Percentiles rank a stretch among this genome's conserved stretches.
phyloP scores from a whole-genome alignment of 2,888 invertebrate genomes.

The Halictus quadricinctus region DNA sequence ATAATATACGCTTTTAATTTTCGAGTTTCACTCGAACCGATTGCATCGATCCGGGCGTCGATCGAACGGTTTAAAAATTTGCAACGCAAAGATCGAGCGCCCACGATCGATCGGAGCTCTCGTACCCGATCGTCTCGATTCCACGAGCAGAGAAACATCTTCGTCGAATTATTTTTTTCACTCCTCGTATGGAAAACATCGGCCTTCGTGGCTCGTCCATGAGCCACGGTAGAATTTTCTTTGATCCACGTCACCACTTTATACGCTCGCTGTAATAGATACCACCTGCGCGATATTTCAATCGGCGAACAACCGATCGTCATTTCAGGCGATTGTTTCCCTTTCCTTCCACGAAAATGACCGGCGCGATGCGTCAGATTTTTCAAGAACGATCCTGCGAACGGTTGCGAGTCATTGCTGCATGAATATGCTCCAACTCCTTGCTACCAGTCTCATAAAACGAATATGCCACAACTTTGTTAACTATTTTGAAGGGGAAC shows the following conservation, averaged over 20 bases:
- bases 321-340: constrained; percentile 8
- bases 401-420: background rate
- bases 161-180: constrained; percentile 36
- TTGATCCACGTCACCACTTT: constrained; percentile 63
- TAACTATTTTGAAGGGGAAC: background rate
- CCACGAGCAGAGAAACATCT: constrained; percentile 16
- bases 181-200: constrained; percentile 23
- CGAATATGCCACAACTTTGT: background rate
- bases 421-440: background rate
- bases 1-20: background rate
- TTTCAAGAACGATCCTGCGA: constrained; percentile 19
- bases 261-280: constrained; percentile 52
- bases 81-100: constrained; percentile 10
- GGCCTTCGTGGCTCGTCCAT: constrained; percentile 64
- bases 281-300: constrained; percentile 67
- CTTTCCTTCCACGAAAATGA: constrained; percentile 7
- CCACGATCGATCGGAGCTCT: background rate
- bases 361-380: constrained; percentile 18
- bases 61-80: background rate
- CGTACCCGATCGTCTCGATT: constrained; percentile 1
- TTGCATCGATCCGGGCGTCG: background rate
- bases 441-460: background rate
- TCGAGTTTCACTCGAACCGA: background rate
- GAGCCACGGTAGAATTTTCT: constrained; percentile 66
- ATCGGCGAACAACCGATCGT: constrained; percentile 46